Percentiles rank a stretch among this genome's conserved stretches.
These are phyloP conservation scores for Cataglyphis livida DNA, from an alignment of 2,888 invertebrate species.

Conservation along the genomic window DNA sequence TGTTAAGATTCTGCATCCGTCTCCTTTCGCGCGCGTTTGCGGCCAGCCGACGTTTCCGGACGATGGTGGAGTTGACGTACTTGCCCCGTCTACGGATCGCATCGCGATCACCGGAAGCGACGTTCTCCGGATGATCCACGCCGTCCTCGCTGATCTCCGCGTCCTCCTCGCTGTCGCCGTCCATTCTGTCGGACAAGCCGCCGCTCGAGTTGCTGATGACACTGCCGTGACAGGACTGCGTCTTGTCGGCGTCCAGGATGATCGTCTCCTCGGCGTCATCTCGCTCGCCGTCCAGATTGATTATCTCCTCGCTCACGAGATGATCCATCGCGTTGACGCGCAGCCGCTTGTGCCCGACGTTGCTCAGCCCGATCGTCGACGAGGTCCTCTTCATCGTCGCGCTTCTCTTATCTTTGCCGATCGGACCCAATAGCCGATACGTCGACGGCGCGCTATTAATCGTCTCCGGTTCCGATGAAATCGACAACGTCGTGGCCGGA, in stretches of 20 bases:
- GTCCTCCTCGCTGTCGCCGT: slow-evolving; percentile 74
- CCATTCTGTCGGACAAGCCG: slow-evolving; percentile 76
- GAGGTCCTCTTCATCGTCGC: slow-evolving; percentile 46
- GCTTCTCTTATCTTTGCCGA: slow-evolving; percentile 56
- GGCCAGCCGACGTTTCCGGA: slow-evolving; percentile 94
- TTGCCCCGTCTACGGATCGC: slow-evolving; percentile 87
- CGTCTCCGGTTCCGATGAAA: slow-evolving; percentile 80
- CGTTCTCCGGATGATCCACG: slow-evolving; percentile 54
- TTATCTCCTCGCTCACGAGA: slow-evolving; percentile 60
- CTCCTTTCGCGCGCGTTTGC: slow-evolving; percentile 97
- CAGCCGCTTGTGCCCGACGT: slow-evolving; percentile 24
- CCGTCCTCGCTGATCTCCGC: slow-evolving; percentile 81
- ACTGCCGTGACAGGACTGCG: slow-evolving; percentile 73
- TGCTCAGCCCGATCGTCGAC: slow-evolving; percentile 19
- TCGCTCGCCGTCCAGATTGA: slow-evolving; percentile 62
- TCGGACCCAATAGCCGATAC: slow-evolving; percentile 58
- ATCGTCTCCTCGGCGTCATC: slow-evolving; percentile 51
- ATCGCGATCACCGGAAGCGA: slow-evolving; percentile 64
- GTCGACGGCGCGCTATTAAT: slow-evolving; percentile 59
- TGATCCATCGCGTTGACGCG: slow-evolving; percentile 54
- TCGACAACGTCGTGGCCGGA: slow-evolving; percentile 80
- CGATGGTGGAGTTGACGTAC: slow-evolving; percentile 92
- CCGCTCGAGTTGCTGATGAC: slow-evolving; percentile 77
- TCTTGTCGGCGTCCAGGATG: slow-evolving; percentile 64
- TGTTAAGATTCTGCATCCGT: slow-evolving; percentile 97